phyloP scores from a whole-genome alignment of 2,113 vertebrate species.

The Podarcis muralis region DNA sequence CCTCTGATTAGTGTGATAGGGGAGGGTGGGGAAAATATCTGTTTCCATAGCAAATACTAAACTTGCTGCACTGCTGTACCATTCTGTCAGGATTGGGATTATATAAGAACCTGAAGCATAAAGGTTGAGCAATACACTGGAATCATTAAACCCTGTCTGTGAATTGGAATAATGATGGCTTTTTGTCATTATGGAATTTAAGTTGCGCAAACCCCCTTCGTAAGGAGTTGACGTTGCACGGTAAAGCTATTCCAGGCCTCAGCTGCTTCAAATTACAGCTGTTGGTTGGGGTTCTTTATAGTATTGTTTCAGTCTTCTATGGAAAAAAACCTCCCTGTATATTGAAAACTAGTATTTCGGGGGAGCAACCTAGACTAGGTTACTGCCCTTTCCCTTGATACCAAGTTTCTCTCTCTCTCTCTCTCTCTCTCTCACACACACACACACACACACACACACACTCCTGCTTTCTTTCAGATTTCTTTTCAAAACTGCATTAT shows the following conservation, averaged over 20 bases:
- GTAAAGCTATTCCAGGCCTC: background rate
- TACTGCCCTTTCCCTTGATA: no score
- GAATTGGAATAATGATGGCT: slow-evolving; percentile 17
- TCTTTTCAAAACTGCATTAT: no score
- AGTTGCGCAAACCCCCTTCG: background rate
- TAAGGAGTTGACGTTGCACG: slow-evolving; percentile 13
- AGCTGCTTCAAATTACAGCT: background rate
- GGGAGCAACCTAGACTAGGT: no score
- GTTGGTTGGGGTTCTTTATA: no score
- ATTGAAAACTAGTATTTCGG: no score
- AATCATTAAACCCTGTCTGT: slow-evolving; percentile 31
- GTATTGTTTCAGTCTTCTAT: no score
- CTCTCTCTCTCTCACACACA: no score
- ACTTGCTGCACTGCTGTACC: slow-evolving; percentile 30
- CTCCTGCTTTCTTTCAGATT: no score
- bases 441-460: no score
- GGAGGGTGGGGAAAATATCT: slow-evolving; percentile 14
- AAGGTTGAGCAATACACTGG: slow-evolving; percentile 1
- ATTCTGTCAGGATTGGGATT: slow-evolving; percentile 42
- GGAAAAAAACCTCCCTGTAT: no score
- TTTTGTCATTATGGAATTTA: background rate
- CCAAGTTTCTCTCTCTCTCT: no score
- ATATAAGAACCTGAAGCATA: slow-evolving; percentile 23
- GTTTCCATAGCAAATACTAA: slow-evolving; percentile 43
- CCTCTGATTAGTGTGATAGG: background rate